phyloP scores from a whole-genome alignment of 2,888 invertebrate genomes.

The Agonopterix heracliana region DNA sequence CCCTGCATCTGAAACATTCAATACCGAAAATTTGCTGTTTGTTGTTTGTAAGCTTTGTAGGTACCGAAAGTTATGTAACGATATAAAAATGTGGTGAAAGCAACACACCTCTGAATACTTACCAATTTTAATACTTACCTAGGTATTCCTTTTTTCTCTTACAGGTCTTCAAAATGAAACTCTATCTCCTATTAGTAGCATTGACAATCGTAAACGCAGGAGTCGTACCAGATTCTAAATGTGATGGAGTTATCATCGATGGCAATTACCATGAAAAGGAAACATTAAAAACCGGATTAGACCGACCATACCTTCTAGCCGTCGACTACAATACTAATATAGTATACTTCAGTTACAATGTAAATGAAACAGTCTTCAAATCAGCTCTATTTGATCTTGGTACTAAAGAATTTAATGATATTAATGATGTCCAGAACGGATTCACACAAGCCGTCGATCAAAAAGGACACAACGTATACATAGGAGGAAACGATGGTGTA shows the following conservation, averaged over 20 bases:
- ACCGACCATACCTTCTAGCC: conserved; percentile 33
- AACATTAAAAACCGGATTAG: no score
- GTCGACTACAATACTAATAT: conserved; percentile 45
- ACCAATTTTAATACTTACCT: no score
- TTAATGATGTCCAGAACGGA: conserved; percentile 41
- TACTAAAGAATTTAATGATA: conserved; percentile 39
- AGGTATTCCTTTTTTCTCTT: no score
- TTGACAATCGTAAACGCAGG: conserved; percentile 19
- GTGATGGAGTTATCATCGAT: conserved; percentile 27
- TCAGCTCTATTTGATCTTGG: conserved; percentile 44
- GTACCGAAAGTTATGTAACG: no score
- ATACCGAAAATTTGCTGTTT: no score
- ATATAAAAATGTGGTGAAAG: no score
- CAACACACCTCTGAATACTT: no score
- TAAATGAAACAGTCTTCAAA: conserved; percentile 34
- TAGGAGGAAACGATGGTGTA: conserved; percentile 51
- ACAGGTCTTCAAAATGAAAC: no score
- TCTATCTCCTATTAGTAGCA: no score
- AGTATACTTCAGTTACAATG: conserved; percentile 49
- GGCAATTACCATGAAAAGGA: no score
- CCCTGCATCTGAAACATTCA: no score
- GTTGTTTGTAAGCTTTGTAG: no score
- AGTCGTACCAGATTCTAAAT: conserved; percentile 29
- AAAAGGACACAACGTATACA: conserved; percentile 39
- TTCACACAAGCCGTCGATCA: conserved; percentile 53